phyloP scores from a whole-genome alignment of 2,113 vertebrate genomes.

The Ahaetulla prasina region DNA sequence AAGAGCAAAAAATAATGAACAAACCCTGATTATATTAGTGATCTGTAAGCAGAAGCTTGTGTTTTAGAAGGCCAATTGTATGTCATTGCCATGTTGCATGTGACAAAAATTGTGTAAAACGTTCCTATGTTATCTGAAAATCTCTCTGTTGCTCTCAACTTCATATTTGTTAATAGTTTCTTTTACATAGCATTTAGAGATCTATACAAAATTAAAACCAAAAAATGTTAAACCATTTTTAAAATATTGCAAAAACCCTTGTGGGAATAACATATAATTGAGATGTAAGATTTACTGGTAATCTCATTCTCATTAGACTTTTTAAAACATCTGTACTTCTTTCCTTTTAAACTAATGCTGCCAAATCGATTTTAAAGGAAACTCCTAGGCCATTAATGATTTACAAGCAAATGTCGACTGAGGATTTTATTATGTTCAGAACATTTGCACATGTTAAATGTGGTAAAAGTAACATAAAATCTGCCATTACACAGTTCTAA shows the following conservation, averaged over 20 bases:
- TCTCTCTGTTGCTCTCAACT: conserved; percentile 55
- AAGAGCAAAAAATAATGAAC: conserved; percentile 61
- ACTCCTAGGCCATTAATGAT: conserved; percentile 60
- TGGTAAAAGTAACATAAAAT: conserved; percentile 51
- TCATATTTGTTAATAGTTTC: conserved; percentile 70
- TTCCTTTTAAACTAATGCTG: conserved; percentile 42
- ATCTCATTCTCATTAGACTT: conserved; percentile 47
- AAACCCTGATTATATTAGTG: conserved; percentile 62
- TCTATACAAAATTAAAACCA: conserved; percentile 49
- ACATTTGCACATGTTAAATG: conserved; percentile 62
- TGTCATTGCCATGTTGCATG: conserved; percentile 61
- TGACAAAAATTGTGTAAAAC: conserved; percentile 67
- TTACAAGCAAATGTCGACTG: conserved; percentile 63
- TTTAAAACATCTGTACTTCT: conserved; percentile 41
- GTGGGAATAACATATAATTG: conserved; percentile 63
- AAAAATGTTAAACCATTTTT: conserved; percentile 61
- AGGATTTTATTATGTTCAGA: conserved; percentile 67
- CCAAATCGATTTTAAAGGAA: conserved; percentile 52
- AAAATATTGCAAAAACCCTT: conserved; percentile 53
- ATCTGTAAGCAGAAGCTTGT: conserved; percentile 68
- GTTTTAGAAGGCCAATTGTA: conserved; percentile 46
- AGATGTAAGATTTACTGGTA: conserved; percentile 59
- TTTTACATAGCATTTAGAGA: conserved; percentile 64
- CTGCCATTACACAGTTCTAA: conserved; percentile 55
- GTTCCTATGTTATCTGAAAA: conserved; percentile 66